Evolutionary conservation across 1,140 invertebrate species (phyloP), one percentile per base, ranked within the genome.

Genomic region (Ectropis grisescens): DNA sequence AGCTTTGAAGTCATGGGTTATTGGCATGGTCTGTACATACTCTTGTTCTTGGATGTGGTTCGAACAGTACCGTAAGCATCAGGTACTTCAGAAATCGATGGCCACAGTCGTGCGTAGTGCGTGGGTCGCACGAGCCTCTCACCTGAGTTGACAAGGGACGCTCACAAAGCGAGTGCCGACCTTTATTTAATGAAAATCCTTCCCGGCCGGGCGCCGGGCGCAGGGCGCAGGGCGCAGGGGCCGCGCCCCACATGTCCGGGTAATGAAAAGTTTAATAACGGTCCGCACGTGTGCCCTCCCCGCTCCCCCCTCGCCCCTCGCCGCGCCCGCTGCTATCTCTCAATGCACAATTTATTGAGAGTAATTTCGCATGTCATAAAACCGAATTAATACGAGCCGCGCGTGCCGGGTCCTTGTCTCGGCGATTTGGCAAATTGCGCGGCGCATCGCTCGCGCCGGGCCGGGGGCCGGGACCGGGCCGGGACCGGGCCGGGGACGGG

Each of bases 291-390:
- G 59, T 37, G 41, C 2, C 8, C 15, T 26, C 25, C 41, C n/a
- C n/a, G 26, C 29, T 24, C 26, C 15, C 29, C 29, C 43, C 35
- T 24, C 25, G 19, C 19, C 23, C 12, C 29, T 8, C 27, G 14
- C 33, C 46, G 31, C 30, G 7, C 46, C 34, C 30, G 7, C 29
- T 33, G 13, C 33, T 40, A 39, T 43, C 41, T 29, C 52, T 46
- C 45, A 37, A 62, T 62, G 58, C 50, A 61, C 64, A 59, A 66
- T 64, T 61, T 68, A 67, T 69, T 59, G 59, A 56, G 56, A 66
- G 57, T 48, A 70, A 78, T 78, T 74, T 70, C 56, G 66, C 72
- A 72, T 74, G 68, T 78, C 72, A 74, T 74, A 70, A 78, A 78
- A 59, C 58, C 56, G 52, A 64, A 78, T 72, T 72, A 71, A 70